Evolutionary conservation across 2,888 invertebrate species (phyloP).

Genomic region (Clostera curtula): DNA sequence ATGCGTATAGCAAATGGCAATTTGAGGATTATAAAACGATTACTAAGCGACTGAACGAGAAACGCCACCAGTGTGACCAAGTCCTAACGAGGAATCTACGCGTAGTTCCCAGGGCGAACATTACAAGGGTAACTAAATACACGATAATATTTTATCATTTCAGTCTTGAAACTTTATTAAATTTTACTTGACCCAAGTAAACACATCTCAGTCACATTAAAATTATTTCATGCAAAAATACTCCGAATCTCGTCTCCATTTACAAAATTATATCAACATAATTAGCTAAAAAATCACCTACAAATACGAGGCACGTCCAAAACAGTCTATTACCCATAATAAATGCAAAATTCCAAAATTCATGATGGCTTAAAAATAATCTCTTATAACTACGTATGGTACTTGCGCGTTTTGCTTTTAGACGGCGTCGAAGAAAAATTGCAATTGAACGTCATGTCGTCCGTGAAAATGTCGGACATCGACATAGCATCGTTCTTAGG

Average conservation of each 20-base stretch:
- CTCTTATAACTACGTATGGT: constrained; percentile 29
- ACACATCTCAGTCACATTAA: constrained; percentile 35
- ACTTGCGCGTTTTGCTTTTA: constrained; percentile 55
- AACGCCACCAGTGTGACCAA: no score
- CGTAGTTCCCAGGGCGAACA: neutral
- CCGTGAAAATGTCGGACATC: constrained; percentile 61
- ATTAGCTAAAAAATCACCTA: constrained; percentile 41
- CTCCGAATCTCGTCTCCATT: constrained; percentile 18
- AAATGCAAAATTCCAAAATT: constrained; percentile 55
- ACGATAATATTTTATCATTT: constrained; percentile 16
- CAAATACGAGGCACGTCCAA: constrained; percentile 49
- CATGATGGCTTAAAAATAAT: constrained; percentile 25
- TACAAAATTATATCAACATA: constrained; percentile 32
- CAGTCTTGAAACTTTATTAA: constrained; percentile 46
- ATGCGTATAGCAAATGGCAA: no score
- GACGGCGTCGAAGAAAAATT: constrained; percentile 69
- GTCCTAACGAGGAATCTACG: no score
- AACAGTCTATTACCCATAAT: constrained; percentile 26
- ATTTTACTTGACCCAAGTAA: constrained; percentile 47
- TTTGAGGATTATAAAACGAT: no score
- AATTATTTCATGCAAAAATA: constrained; percentile 45
- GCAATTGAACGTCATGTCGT: constrained; percentile 62
- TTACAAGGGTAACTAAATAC: constrained; percentile 12
- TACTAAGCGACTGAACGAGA: no score
- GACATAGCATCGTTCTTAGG: constrained; percentile 55